Base-by-base conservation (phyloP, 2,888 invertebrate species). In the Girardia tigrina region DNA sequence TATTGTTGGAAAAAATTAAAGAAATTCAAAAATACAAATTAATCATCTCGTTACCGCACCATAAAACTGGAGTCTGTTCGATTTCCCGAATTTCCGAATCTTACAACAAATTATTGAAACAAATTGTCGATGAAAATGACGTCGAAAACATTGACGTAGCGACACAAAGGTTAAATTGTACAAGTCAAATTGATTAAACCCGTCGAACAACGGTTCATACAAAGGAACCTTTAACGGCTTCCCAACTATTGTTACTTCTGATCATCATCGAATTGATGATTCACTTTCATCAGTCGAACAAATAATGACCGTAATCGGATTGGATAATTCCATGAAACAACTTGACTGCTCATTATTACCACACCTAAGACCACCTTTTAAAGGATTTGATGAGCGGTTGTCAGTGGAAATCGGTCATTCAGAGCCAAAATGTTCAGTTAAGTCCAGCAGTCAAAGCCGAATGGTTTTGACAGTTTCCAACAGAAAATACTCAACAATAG, bases 321-420 rank as follows among this genome's bases (percentile, higher is more conserved):
- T 56, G n/a, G 56, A 56, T 56, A 6, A 12, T 4, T 6, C 56
- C n/a, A 6, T 56, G 56, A 56, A 56, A 56, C 56, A 56, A 56
- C 23, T 56, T n/a, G 56, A 56, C n/a, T 56, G 56, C 23, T 56
- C 56, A 56, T 56, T 56, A n/a, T 12, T 56, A n/a, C n/a, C 56
- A 16, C 56, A 56, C 23, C 23, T 56, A n/a, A 56, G 23, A 56
- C 56, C 56, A n/a, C 56, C 56, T 20, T 56, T 8, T n/a, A 56
- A n/a, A 56, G 56, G 56, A 8, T 8, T 4, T 2, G 56, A 4
- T 8, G 56, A 56, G 4, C n/a, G n/a, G 23, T 56, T 56, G 23
- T 6, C n/a, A 2, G 56, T 56, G 6, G 4, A n/a, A 6, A 56
- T 56, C 56, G 56, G 56, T 12, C n/a, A 56, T 56, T 8, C 56